These are phyloP conservation scores for Aegotheles bennettii DNA, from an alignment of 2,113 vertebrate species.

Conservation along the genomic window DNA sequence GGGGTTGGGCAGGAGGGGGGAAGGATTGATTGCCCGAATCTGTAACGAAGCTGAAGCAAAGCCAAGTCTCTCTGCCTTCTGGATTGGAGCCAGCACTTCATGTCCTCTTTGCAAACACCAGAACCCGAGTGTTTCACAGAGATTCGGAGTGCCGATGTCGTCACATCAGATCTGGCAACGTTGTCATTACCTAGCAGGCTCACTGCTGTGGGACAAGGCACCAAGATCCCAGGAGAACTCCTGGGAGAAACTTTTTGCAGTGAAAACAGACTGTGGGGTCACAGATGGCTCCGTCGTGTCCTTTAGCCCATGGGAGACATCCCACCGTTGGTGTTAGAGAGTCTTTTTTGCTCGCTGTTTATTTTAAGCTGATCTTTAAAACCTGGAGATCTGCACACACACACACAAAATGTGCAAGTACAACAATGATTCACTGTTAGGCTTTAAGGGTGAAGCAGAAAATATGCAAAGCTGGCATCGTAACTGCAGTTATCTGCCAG, in stretches of 20 bases:
- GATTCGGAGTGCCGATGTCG: neutral
- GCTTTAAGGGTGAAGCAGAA: slow-evolving; percentile 1
- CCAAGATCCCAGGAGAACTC: neutral
- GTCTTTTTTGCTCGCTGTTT: neutral
- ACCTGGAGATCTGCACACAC: neutral
- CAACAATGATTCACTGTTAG: neutral
- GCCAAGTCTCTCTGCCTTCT: neutral
- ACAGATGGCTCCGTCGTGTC: neutral
- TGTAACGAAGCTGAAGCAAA: neutral
- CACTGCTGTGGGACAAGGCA: neutral
- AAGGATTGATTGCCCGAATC: neutral
- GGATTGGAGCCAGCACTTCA: neutral
- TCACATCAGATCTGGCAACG: neutral
- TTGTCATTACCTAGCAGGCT: neutral
- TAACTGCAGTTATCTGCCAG: neutral
- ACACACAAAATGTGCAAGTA: neutral
- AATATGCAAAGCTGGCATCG: slow-evolving; percentile 1
- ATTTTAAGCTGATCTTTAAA: neutral
- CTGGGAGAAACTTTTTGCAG: neutral
- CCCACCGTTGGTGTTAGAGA: neutral
- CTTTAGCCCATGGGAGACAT: neutral
- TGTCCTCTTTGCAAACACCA: slow-evolving; percentile 4
- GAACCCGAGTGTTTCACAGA: neutral
- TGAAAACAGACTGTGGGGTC: neutral
- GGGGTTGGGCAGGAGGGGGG: neutral